Base-by-base conservation (phyloP, 2,113 vertebrate genomes). In the Grammomys dolichurus region DNA sequence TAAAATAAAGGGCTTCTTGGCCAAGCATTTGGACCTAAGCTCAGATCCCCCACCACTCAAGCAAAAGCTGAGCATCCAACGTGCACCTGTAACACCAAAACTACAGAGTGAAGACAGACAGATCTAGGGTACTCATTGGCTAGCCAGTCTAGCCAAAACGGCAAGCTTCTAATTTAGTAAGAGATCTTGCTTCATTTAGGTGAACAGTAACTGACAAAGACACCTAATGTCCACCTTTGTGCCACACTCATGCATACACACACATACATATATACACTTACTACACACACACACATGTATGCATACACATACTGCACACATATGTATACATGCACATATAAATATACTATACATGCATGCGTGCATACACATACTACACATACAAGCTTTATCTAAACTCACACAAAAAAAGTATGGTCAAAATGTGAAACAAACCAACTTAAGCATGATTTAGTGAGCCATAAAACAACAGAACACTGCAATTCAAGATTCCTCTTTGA, bases 401-500 rank as follows among this genome's bases (percentile, higher is more conserved):
- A 36, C 31, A n/a, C 76, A 87, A 78, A 22, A 89, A 89, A 96
- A 8, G 17, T 20, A 91, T 63, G 43, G 3, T 56, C 6, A 48
- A 92, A 86, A 84, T 86, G 91, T 56, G 28, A 96, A 87, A 69
- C 31, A 93, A 96, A 87, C 70, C 70, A 92, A 77, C 81, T 73
- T 8, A 95, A 95, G 31, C 13, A 65, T 46, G 2, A 86, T 72
- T 95, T 95, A 82, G 72, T 82, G 54, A 94, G 43, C 51, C 75
- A 1, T 76, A 69, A 86, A 48, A 90, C 40, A 86, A 72, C 33
- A 67, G 58, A 67, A 87, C 19, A 92, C 90, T 86, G 7, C 46
- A 96, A 67, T 85, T 96, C 67, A 96, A 97, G 54, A 82, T 77
- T 92, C 26, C 70, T 77, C 51, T 89, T 89, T 92, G 76, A 94